Base-by-base conservation (phyloP, 1,140 invertebrate genomes). In the Samia ricini region DNA sequence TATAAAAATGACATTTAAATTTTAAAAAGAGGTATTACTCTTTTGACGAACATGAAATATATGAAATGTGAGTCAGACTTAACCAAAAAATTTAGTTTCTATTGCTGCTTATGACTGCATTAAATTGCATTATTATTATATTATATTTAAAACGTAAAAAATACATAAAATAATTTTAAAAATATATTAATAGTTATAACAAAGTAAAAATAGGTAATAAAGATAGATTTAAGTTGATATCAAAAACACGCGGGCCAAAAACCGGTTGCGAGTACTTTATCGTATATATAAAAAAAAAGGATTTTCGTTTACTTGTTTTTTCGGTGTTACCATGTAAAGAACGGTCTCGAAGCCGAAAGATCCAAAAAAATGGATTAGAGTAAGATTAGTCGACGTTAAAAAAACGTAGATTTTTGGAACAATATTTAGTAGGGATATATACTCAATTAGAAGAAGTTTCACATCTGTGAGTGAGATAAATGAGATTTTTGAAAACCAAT, bases 351-450 rank as follows among this genome's bases (percentile, higher is more conserved):
- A 3, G n/a, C 33, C 10, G 33, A 42, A 15, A 42, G 10, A 42
- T 42, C 33, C 12, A 15, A 42, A 42, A 42, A 42, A 42, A 42
- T 24, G 22, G 19, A 72, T 70, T 63, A 80, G 79, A 79, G 85
- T 79, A 86, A 85, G 77, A 65, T 56, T 81, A 82, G 75, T 49
- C 23, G 81, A 85, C 82, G 73, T 72, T 84, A 85, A 80, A 83
- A 82, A 83, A 77, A 81, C 78, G 78, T 71, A 88, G 85, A 84
- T 83, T 88, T 86, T 88, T 88, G 82, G 85, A 88, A 74, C 83
- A 75, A 84, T 88, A 81, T 88, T 86, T 85, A 85, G 76, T 85
- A 88, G 79, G 77, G 61, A 74, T 85, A 85, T 71, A 81, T 67
- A 72, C 61, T 64, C 65, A 72, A 76, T 76, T 73, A 64, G 83